Evolutionary conservation across 2,797 vertebrate species (phyloP).

Genomic region (Leuciscus waleckii): DNA sequence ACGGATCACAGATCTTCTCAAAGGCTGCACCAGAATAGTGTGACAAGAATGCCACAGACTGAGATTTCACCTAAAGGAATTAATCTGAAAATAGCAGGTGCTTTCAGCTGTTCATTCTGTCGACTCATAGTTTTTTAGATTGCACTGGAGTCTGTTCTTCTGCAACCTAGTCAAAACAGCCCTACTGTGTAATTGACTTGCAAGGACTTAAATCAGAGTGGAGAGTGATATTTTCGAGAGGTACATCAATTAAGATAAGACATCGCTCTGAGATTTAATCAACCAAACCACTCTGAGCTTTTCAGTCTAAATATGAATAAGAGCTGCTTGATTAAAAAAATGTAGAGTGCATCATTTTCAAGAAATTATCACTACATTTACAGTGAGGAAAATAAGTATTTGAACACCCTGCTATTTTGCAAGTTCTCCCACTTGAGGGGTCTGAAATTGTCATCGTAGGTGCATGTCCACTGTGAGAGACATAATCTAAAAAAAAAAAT

Average conservation of each 20-base stretch:
- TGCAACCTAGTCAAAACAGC: neutral
- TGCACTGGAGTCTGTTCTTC: neutral
- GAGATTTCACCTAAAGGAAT: slow-evolving; percentile 16
- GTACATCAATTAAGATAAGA: slow-evolving; percentile 40
- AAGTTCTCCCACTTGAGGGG: too few relatives aligned
- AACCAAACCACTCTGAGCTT: slow-evolving; percentile 24
- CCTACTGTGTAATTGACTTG: neutral
- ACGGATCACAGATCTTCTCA: slow-evolving; percentile 23
- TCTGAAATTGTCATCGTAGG: too few relatives aligned
- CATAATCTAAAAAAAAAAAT: too few relatives aligned
- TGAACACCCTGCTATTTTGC: too few relatives aligned
- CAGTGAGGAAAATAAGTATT: too few relatives aligned
- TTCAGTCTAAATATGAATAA: slow-evolving; percentile 8
- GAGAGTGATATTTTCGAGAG: slow-evolving; percentile 16
- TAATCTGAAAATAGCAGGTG: slow-evolving; percentile 38
- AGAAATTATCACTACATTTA: slow-evolving; percentile 2
- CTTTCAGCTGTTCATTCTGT: slow-evolving; percentile 15
- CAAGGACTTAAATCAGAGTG: neutral
- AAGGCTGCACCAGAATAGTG: neutral
- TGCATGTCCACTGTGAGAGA: too few relatives aligned
- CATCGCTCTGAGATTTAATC: slow-evolving; percentile 46
- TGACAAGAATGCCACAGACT: slow-evolving; percentile 6
- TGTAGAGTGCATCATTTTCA: neutral
- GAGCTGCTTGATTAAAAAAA: neutral
- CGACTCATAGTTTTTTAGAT: neutral